Conservation (phyloP, 2,888 invertebrate genomes). For the Venusia cambrica region DNA sequence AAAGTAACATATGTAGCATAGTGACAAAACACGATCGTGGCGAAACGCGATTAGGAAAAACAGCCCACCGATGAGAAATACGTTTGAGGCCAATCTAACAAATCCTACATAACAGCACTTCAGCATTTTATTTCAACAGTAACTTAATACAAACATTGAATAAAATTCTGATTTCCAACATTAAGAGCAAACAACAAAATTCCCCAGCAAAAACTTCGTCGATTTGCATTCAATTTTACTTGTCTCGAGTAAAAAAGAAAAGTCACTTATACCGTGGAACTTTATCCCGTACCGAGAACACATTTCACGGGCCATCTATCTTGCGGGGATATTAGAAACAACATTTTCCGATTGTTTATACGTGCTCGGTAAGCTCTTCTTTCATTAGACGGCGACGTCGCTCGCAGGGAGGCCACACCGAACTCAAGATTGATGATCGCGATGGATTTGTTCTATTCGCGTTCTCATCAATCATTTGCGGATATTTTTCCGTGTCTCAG, state of each 20-base stretch:
- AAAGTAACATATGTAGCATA: too few relatives aligned
- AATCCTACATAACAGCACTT: too few relatives aligned
- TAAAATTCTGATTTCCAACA: constrained; percentile 12
- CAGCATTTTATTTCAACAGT: too few relatives aligned
- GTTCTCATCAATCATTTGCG: constrained; percentile 77
- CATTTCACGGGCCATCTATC: constrained; percentile 65
- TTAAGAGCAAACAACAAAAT: constrained; percentile 23
- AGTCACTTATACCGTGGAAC: constrained; percentile 29
- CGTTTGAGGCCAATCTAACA: too few relatives aligned
- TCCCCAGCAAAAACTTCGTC: constrained; percentile 25
- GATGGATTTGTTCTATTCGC: constrained; percentile 80
- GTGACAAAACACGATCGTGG: too few relatives aligned
- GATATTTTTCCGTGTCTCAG: constrained; percentile 79
- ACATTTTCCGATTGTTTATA: constrained; percentile 76
- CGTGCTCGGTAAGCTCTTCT: constrained; percentile 75
- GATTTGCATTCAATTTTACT: constrained; percentile 27
- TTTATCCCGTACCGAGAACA: constrained; percentile 34
- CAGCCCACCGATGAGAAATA: too few relatives aligned
- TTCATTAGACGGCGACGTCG: constrained; percentile 74
- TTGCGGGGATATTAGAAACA: constrained; percentile 69
- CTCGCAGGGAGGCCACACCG: constrained; percentile 56
- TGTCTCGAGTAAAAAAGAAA: constrained; percentile 29
- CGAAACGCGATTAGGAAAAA: too few relatives aligned
- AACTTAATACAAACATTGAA: too few relatives aligned
- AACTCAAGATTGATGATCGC: constrained; percentile 73